Evolutionary conservation across 1,140 invertebrate species (phyloP).

Genomic region (Argopecten irradians): DNA sequence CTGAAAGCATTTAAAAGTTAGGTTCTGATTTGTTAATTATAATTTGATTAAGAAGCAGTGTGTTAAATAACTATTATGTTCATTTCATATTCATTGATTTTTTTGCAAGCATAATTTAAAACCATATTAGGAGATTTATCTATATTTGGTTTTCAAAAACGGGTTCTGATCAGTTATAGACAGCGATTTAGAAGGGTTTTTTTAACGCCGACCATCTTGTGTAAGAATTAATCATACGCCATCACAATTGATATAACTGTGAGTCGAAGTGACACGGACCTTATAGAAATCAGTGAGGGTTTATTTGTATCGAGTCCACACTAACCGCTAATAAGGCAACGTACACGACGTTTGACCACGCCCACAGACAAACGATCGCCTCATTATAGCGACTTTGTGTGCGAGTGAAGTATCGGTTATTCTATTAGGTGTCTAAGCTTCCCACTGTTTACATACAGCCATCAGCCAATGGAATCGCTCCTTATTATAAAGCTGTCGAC

Average conservation of each 20-base stretch:
- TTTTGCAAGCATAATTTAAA: too few relatives aligned
- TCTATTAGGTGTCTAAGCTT: constrained; percentile 7
- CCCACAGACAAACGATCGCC: background rate
- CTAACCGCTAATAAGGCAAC: background rate
- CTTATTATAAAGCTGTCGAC: background rate
- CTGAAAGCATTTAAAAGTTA: too few relatives aligned
- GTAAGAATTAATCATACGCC: background rate
- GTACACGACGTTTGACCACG: background rate
- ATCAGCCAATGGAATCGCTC: background rate
- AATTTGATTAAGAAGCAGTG: too few relatives aligned
- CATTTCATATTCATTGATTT: too few relatives aligned
- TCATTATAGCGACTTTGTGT: background rate
- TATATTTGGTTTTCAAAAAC: background rate
- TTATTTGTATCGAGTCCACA: background rate
- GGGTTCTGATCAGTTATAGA: too few relatives aligned
- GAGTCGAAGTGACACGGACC: background rate
- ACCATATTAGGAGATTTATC: too few relatives aligned
- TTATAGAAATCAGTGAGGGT: background rate
- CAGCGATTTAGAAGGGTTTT: too few relatives aligned
- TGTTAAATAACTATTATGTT: too few relatives aligned
- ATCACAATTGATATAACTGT: background rate
- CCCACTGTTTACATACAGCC: background rate
- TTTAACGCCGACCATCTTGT: background rate
- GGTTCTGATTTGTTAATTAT: too few relatives aligned
- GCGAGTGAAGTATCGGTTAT: background rate